Conservation (phyloP, 2,113 vertebrate species). For the Proteles cristata region DNA sequence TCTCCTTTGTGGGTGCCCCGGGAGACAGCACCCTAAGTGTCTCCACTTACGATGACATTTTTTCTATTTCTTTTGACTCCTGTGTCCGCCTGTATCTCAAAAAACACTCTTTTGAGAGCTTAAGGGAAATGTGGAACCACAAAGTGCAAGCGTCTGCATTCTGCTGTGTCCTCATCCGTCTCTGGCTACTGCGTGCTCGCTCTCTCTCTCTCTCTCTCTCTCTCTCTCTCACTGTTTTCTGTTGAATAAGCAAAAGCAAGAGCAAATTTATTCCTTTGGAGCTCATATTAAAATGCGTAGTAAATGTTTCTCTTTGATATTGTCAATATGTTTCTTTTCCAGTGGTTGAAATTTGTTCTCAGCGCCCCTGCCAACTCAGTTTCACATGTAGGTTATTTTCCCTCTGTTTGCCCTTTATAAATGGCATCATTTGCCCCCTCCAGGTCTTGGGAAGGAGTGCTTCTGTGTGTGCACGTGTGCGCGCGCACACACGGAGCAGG, state of each 20-base stretch:
- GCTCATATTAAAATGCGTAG: constrained; percentile 58
- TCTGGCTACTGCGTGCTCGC: background rate
- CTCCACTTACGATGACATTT: background rate
- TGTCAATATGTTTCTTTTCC: constrained; percentile 70
- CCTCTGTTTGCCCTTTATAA: background rate
- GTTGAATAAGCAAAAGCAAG: constrained; percentile 78
- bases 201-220: background rate
- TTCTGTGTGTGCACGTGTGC: accelerated
- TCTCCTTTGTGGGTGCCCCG: background rate
- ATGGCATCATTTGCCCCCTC: background rate
- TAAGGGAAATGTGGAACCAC: background rate
- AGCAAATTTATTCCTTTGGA: constrained; percentile 63
- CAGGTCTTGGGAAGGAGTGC: background rate
- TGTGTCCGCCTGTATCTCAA: background rate
- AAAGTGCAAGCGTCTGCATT: constrained; percentile 69
- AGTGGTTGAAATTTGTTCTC: constrained; percentile 58
- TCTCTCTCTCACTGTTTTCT: constrained; percentile 38
- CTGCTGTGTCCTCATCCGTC: background rate
- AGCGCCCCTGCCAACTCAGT: background rate
- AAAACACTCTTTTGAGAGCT: constrained; percentile 32
- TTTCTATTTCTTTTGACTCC: constrained; percentile 4
- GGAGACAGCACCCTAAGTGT: background rate
- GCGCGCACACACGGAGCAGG: accelerated
- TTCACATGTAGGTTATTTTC: background rate
- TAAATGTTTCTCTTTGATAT: constrained; percentile 77